phyloP scores from a whole-genome alignment of 2,888 invertebrate species.

The Linnaemya vulpina region DNA sequence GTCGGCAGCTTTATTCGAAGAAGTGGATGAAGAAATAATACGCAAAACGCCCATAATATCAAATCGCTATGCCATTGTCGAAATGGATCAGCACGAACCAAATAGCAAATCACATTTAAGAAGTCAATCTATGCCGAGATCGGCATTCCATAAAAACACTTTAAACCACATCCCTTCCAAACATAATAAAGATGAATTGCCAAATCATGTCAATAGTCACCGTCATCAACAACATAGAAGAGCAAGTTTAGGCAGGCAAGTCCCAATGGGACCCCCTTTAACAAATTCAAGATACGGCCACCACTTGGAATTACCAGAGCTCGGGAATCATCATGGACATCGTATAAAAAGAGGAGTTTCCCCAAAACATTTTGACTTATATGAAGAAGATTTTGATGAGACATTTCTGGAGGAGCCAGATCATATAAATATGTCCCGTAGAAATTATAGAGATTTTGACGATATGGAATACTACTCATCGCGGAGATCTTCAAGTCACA shows the following conservation, averaged over 20 bases:
- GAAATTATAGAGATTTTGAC: constrained; percentile 74
- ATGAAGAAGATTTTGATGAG: constrained; percentile 80
- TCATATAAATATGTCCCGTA: constrained; percentile 52
- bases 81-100: constrained; percentile 74
- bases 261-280: constrained; percentile 66
- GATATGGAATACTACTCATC: constrained; percentile 71
- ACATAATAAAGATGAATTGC: constrained; percentile 56
- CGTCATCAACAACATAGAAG: constrained; percentile 71
- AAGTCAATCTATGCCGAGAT: constrained; percentile 82
- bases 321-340: constrained; percentile 69
- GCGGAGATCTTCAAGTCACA: constrained; percentile 68
- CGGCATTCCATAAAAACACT: constrained; percentile 75
- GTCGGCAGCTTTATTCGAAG: constrained; percentile 77
- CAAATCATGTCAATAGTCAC: constrained; percentile 57
- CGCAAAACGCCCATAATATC: constrained; percentile 87
- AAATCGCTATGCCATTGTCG: constrained; percentile 88
- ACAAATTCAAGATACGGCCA: constrained; percentile 78
- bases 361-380: constrained; percentile 76
- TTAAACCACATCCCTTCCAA: constrained; percentile 46
- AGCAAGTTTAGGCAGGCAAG: constrained; percentile 75
- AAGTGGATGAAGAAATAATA: constrained; percentile 80
- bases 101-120: constrained; percentile 74
- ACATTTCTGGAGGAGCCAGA: constrained; percentile 73
- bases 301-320: constrained; percentile 80
- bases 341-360: constrained; percentile 75